Percentiles rank a stretch among this genome's conserved stretches.
phyloP scores from a whole-genome alignment of 2,888 invertebrate species.

The Heliconius ethilla region DNA sequence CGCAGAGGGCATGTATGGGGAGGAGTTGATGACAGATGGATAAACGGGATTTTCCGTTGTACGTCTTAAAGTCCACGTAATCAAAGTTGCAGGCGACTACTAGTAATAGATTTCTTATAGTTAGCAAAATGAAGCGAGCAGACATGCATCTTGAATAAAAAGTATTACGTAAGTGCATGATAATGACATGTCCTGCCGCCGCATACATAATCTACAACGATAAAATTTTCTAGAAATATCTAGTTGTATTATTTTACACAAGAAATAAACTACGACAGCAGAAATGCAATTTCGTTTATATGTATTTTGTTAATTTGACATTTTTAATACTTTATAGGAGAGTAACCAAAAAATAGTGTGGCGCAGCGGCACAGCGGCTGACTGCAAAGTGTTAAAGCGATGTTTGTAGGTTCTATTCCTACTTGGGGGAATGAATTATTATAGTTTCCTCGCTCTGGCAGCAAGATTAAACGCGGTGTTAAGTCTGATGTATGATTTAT shows the following conservation, averaged over 20 bases:
- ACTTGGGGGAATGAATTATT: no score
- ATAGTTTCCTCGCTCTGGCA: no score
- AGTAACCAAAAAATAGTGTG: no score
- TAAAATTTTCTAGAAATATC: background rate
- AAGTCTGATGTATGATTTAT: background rate
- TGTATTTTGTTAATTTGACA: background rate
- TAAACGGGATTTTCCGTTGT: no score
- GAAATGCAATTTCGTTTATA: background rate
- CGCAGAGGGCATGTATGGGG: no score
- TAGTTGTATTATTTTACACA: background rate
- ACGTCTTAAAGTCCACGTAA: no score
- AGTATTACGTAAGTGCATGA: conserved; percentile 13
- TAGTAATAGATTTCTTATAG: background rate
- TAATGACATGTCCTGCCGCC: background rate
- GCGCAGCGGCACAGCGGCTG: no score
- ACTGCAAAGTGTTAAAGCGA: no score
- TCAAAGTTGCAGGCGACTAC: no score
- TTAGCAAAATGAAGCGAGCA: background rate
- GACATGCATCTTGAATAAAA: background rate
- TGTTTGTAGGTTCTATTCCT: no score
- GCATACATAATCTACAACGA: background rate
- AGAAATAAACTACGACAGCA: background rate
- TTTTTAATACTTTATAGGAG: background rate
- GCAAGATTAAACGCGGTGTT: no score
- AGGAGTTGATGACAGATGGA: no score